These are phyloP conservation scores for Propithecus perrieri DNA, from an alignment of 2,797 vertebrate genomes.

Conservation along the genomic window DNA sequence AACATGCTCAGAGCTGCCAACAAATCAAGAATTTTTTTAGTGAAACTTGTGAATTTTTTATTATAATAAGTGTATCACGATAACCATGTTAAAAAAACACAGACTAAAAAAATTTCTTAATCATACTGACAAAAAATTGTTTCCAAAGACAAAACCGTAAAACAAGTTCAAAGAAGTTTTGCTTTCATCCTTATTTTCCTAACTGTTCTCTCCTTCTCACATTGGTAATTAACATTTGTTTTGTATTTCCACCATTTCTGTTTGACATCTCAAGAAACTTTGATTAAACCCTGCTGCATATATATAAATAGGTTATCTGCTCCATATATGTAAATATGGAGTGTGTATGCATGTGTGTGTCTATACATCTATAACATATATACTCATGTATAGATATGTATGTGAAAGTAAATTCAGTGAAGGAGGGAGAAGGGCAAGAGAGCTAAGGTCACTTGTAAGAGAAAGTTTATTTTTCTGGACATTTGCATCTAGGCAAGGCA, in stretches of 20 bases:
- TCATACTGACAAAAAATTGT: not conserved
- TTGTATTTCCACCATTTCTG: constrained; percentile 8
- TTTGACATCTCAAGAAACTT: not conserved
- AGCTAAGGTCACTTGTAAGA: not conserved
- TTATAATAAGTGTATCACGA: not conserved
- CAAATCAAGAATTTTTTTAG: constrained; percentile 7
- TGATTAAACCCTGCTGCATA: not conserved
- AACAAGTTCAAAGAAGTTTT: not conserved
- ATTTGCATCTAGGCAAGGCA: not conserved
- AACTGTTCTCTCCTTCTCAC: not conserved
- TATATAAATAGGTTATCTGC: not conserved
- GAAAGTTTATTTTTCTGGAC: not conserved
- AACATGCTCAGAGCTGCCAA: not conserved
- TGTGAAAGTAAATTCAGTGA: not conserved
- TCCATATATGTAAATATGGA: not conserved
- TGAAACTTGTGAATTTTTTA: not conserved
- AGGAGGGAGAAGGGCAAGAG: not conserved
- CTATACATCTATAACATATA: not conserved
- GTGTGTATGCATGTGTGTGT: not conserved
- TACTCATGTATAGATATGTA: not conserved
- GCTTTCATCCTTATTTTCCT: not conserved
- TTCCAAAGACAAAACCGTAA: constrained; percentile 7
- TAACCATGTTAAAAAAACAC: not conserved
- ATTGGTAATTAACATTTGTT: not conserved
- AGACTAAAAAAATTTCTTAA: constrained; percentile 3